phyloP scores from a whole-genome alignment of 2,888 invertebrate species.

The Pedicia rivosa region DNA sequence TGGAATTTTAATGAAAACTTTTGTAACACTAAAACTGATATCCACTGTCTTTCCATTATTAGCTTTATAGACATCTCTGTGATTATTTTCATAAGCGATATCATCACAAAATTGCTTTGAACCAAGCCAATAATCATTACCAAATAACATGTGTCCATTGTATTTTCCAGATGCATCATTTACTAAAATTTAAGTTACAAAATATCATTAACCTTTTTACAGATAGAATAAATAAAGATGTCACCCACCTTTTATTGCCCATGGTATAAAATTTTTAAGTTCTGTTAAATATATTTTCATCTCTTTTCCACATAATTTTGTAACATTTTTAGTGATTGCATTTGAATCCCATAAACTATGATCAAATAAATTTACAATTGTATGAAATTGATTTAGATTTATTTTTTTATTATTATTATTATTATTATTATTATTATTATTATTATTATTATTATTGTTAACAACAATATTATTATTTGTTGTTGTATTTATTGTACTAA shows the following conservation, averaged over 20 bases:
- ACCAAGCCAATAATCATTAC: constrained; percentile 70
- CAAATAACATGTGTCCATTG: constrained; percentile 57
- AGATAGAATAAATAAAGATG: constrained; percentile 5
- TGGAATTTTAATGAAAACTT: too few relatives aligned
- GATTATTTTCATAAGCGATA: constrained; percentile 22
- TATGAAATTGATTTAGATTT: too few relatives aligned
- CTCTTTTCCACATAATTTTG: constrained; percentile 36
- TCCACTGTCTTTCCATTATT: too few relatives aligned
- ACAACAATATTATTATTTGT: too few relatives aligned
- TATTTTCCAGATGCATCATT: constrained; percentile 69
- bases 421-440: too few relatives aligned
- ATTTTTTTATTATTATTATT: too few relatives aligned
- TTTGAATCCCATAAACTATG: constrained; percentile 28
- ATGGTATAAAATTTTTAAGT: constrained; percentile 40
- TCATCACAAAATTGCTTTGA: constrained; percentile 53
- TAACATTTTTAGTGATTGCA: constrained; percentile 26
- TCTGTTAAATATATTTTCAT: constrained; percentile 40
- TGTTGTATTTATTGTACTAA: too few relatives aligned
- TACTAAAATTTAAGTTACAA: constrained; percentile 32
- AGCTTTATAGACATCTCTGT: too few relatives aligned
- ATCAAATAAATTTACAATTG: constrained; percentile 13
- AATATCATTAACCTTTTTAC: background rate
- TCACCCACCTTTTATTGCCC: constrained; percentile 69
- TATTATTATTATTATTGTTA: too few relatives aligned
- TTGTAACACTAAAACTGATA: constrained; percentile 1